Conservation (phyloP, 2,888 invertebrate genomes). For the Heliconius sara region DNA sequence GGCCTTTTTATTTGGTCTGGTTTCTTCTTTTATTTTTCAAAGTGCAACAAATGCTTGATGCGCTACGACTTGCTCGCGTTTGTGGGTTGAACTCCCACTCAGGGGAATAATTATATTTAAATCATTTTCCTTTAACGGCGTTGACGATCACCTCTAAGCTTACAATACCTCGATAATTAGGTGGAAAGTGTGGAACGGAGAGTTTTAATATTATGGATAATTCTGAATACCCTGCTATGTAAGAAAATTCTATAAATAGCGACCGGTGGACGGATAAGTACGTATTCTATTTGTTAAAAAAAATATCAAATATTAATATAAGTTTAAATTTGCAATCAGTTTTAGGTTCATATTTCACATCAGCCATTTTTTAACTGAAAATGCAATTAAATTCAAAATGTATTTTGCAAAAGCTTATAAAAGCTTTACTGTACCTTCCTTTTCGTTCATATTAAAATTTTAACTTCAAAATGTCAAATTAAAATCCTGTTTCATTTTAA, state of each 20-base stretch:
- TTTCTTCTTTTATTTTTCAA: neutral
- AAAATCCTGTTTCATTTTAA: constrained; percentile 20
- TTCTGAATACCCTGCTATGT: too few relatives aligned
- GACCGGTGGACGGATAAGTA: too few relatives aligned
- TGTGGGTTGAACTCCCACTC: too few relatives aligned
- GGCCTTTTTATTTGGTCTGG: neutral
- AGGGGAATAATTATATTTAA: too few relatives aligned
- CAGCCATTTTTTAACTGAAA: constrained; percentile 5
- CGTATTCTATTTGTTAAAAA: too few relatives aligned
- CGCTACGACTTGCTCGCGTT: too few relatives aligned
- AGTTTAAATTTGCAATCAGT: neutral
- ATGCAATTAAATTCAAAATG: constrained; percentile 12
- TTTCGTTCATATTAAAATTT: constrained; percentile 17
- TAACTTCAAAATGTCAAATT: constrained; percentile 17
- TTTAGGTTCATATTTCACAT: neutral
- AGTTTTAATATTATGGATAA: too few relatives aligned
- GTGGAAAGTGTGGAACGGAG: too few relatives aligned
- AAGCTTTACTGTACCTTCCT: constrained; percentile 9
- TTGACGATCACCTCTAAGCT: too few relatives aligned
- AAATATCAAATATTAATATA: neutral
- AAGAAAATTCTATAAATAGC: too few relatives aligned
- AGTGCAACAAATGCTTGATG: neutral
- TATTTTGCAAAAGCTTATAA: constrained; percentile 17
- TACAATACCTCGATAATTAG: too few relatives aligned
- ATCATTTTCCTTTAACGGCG: too few relatives aligned